Evolutionary conservation across 2,888 invertebrate genomes (phyloP).

Genomic region (Plusia festucae): DNA sequence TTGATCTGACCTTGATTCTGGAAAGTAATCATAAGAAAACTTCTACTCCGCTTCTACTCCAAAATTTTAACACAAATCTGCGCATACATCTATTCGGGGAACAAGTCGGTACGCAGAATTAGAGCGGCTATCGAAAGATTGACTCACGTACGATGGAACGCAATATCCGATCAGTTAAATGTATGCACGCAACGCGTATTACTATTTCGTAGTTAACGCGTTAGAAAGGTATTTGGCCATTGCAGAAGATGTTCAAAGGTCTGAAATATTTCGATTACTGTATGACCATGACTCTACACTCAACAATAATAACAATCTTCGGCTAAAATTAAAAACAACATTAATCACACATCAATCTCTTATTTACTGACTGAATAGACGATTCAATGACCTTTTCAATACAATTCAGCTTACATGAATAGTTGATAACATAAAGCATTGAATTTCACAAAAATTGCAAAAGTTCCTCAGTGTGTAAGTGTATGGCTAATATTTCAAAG

Average conservation of each 20-base stretch:
- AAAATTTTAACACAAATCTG: slow-evolving; percentile 52
- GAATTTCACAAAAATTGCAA: not conserved
- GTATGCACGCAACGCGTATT: slow-evolving; percentile 55
- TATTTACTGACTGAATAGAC: not conserved
- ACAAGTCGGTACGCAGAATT: slow-evolving; percentile 68
- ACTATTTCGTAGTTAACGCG: slow-evolving; percentile 45
- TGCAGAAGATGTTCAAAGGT: slow-evolving; percentile 13
- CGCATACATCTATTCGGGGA: slow-evolving; percentile 67
- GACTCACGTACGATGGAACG: slow-evolving; percentile 71
- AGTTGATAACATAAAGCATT: not conserved
- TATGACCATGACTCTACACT: not conserved
- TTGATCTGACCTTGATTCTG: slow-evolving; percentile 10
- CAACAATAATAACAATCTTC: not conserved
- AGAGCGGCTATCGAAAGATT: slow-evolving; percentile 74
- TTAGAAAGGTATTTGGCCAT: slow-evolving; percentile 42
- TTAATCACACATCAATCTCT: not conserved
- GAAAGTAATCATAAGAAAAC: slow-evolving; percentile 21
- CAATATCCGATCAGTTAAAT: slow-evolving; percentile 67
- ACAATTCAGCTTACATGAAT: not conserved
- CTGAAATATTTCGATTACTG: not conserved
- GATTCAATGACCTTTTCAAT: not conserved
- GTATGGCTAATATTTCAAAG: not conserved
- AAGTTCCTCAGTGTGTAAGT: not conserved
- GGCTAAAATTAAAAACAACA: not conserved
- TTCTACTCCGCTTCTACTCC: slow-evolving; percentile 19